Percentiles rank a stretch among this genome's conserved stretches.
Conservation (phyloP, 1,140 invertebrate species). For the Drosophila obscura region DNA sequence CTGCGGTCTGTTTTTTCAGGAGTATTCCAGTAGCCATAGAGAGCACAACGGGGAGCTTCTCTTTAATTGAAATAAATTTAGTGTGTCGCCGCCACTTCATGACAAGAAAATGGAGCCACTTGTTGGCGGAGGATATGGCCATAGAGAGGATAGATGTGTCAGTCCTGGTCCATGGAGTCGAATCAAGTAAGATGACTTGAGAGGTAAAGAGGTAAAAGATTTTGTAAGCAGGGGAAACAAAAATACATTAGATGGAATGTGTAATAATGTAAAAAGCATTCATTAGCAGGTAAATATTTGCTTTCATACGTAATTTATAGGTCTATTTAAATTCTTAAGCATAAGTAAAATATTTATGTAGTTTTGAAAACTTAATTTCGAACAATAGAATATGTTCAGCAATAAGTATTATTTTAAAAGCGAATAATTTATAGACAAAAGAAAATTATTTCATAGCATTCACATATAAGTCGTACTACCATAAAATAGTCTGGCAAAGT, state of each 20-base stretch:
- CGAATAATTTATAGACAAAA: too few relatives aligned
- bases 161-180: background rate
- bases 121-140: constrained; percentile 9
- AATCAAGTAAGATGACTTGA: too few relatives aligned
- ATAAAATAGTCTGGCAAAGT: constrained; percentile 16
- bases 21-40: constrained; percentile 53
- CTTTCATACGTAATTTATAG: too few relatives aligned
- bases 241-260: background rate
- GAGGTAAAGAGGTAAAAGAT: background rate
- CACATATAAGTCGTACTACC: constrained; percentile 2
- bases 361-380: too few relatives aligned
- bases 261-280: background rate
- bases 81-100: background rate
- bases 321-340: too few relatives aligned
- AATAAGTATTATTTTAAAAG: too few relatives aligned
- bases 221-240: too few relatives aligned
- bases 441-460: background rate
- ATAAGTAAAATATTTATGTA: too few relatives aligned
- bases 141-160: too few relatives aligned
- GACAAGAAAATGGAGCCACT: constrained; percentile 49
- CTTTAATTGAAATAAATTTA: constrained; percentile 65
- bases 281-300: background rate
- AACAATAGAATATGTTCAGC: too few relatives aligned
- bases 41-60: constrained; percentile 30
- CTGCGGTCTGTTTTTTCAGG: constrained; percentile 47